Conservation (phyloP, 2,797 vertebrate species). For the Pipistrellus pygmaeus region DNA sequence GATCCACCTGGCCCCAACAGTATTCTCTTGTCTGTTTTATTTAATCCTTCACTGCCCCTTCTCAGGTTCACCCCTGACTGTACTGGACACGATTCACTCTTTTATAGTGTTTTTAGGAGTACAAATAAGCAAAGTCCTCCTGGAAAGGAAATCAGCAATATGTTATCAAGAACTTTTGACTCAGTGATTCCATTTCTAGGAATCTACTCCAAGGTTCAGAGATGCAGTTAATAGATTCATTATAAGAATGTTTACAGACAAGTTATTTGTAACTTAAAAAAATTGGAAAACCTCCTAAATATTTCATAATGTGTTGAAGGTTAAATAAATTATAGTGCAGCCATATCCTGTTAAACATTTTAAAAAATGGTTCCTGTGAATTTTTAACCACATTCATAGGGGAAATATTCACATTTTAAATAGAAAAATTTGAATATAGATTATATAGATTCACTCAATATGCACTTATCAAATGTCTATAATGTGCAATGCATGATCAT, state of each 20-base stretch:
- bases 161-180: neutral
- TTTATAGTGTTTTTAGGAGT: neutral
- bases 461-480: neutral
- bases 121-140: neutral
- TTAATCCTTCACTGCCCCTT: too few relatives aligned
- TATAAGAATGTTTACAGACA: neutral
- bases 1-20: too few relatives aligned
- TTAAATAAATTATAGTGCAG: neutral
- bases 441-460: neutral
- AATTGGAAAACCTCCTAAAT: neutral
- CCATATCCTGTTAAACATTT: neutral
- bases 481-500: neutral
- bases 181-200: neutral
- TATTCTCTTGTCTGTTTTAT: too few relatives aligned
- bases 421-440: neutral
- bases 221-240: slow-evolving; percentile 33
- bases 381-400: neutral
- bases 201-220: neutral
- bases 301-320: neutral
- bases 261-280: neutral
- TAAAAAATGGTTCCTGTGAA: slow-evolving; percentile 3
- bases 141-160: neutral
- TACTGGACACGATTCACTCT: neutral
- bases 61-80: too few relatives aligned
- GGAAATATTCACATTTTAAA: slow-evolving; percentile 44